A percentile compares a stretch with the other conserved stretches of the same genome.
Evolutionary conservation across 92 coral and sea anemone species (phyloP).

Genomic region (Muricea muricata): DNA sequence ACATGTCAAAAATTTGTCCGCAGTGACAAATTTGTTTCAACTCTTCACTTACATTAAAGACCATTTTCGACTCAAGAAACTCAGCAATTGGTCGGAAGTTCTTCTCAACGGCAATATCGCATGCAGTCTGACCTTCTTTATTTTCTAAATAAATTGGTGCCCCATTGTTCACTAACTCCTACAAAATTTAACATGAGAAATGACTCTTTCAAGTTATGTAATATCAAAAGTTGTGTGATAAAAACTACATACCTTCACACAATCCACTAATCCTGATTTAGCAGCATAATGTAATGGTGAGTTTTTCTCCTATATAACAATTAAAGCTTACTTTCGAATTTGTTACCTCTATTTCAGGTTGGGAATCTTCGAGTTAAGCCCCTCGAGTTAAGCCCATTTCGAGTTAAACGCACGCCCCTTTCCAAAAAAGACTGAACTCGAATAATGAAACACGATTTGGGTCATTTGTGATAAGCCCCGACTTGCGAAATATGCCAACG

Average conservation of each 20-base stretch:
- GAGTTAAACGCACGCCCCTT: too few species aligned
- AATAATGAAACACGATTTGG: too few species aligned
- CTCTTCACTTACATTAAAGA: constrained; percentile 85
- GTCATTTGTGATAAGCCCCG: too few species aligned
- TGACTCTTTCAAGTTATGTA: too few species aligned
- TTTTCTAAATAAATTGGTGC: constrained; percentile 93
- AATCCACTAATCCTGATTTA: constrained; percentile 80
- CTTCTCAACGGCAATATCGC: constrained; percentile 93
- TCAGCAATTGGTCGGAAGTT: constrained; percentile 86
- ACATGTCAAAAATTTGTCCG: too few species aligned
- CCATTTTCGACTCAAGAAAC: constrained; percentile 96
- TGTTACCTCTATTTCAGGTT: too few species aligned
- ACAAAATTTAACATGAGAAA: neutral
- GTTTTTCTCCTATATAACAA: constrained; percentile 76
- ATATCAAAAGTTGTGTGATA: too few species aligned
- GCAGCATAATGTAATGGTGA: constrained; percentile 97
- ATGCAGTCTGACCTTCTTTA: constrained; percentile 83
- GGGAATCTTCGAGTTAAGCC: too few species aligned
- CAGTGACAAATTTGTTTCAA: too few species aligned
- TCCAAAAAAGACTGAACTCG: too few species aligned
- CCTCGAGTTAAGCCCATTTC: too few species aligned
- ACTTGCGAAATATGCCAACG: too few species aligned
- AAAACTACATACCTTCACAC: constrained; percentile 99
- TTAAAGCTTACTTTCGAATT: neutral
- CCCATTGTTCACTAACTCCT: constrained; percentile 86